Base-by-base conservation (phyloP, 2,888 invertebrate species). In the Julus scandinavius region DNA sequence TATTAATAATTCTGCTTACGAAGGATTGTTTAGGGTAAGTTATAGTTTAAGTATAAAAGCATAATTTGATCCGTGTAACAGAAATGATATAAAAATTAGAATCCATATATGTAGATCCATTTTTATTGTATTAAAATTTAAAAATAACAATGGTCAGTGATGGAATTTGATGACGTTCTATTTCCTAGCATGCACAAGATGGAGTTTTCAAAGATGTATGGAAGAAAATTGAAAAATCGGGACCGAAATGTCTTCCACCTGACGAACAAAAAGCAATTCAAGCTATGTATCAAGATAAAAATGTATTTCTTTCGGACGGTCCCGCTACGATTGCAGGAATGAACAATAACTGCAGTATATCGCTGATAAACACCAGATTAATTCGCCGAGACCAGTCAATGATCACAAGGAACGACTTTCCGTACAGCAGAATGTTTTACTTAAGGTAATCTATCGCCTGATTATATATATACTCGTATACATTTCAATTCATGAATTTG, bases 1-100 rank as follows among this genome's bases (percentile, higher is more conserved):
- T 11, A 45, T 85, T 11, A 40, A 11, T 29, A 85, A 13, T 50
- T 20, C 85, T 0, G 85, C 45, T 50, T 85, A 85, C 17, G 45
- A 85, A 5, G 85, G 85, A 17, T 2, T 85, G 85, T 45, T 85
- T 5, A 85, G 50, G 45, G 85, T 85, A 80, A 80, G 80, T 38
- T 29, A 29, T 1, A 29, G 58, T 29, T 29, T 1, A 29, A 29
- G 29, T 29, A 29, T 1, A 29, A 29, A 29, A 29, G 29, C 1
- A 29, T 1, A 29, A 29, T 29, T 29, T 1, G 29, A 29, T 29
- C 29, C 29, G 0, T 29, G 29, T 29, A 29, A 1, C 29, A 29
- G 29, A 29, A n/a, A n/a, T n/a, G n/a, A n/a, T n/a, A n/a, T n/a
- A n/a, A n/a, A n/a, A n/a, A n/a, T n/a, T n/a, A n/a, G n/a, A n/a